These are phyloP conservation scores for Myrmecobius fasciatus DNA, from an alignment of 2,113 vertebrate genomes.

Conservation along the genomic window DNA sequence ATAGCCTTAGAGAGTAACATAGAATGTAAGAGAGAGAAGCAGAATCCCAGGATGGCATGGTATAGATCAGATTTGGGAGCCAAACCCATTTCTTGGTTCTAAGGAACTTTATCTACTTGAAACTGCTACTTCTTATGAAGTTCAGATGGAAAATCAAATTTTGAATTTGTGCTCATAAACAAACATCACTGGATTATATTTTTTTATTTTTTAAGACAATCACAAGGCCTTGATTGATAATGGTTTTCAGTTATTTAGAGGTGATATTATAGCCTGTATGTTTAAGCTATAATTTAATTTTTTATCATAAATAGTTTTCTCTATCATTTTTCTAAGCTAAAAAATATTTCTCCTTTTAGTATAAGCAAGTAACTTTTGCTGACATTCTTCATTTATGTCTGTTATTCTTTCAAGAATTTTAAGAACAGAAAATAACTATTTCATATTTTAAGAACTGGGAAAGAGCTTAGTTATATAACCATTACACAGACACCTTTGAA, in stretches of 20 bases:
- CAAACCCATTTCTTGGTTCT: background rate
- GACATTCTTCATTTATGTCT: constrained; percentile 27
- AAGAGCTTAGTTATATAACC: constrained; percentile 1
- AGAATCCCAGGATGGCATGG: background rate
- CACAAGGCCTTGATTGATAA: background rate
- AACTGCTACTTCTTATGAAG: background rate
- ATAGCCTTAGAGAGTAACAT: background rate
- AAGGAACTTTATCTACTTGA: background rate
- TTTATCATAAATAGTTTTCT: constrained; percentile 14
- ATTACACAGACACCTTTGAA: constrained; percentile 19
- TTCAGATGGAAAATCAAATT: constrained; percentile 3
- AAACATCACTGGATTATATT: constrained; percentile 8
- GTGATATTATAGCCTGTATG: constrained; percentile 13
- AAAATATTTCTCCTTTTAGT: background rate
- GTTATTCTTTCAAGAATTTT: constrained; percentile 32
- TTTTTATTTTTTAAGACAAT: constrained; percentile 24
- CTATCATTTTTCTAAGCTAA: constrained; percentile 25
- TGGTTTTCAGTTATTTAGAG: constrained; percentile 36
- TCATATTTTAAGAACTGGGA: constrained; percentile 21
- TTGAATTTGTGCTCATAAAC: background rate
- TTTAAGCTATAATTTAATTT: constrained; percentile 23
- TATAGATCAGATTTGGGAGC: background rate
- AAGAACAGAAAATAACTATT: constrained; percentile 14
- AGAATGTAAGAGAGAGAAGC: background rate
- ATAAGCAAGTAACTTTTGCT: constrained; percentile 17